Percentiles rank a stretch among this genome's conserved stretches.
Evolutionary conservation across 2,888 invertebrate species (phyloP).

Genomic region (Laspeyria flexula): DNA sequence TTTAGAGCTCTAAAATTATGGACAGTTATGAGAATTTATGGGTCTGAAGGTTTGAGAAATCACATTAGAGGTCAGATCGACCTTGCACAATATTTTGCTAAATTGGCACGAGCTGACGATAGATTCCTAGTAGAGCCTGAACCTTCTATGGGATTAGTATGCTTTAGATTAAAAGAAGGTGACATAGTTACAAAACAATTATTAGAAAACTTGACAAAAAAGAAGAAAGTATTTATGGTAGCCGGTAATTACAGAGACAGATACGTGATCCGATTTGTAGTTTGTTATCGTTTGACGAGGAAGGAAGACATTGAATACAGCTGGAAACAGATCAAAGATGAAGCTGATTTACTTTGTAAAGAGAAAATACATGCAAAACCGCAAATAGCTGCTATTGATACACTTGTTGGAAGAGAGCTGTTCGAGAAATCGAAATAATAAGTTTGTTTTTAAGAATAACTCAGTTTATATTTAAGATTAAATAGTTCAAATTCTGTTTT

Average conservation of each 20-base stretch:
- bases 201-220: constrained; percentile 89
- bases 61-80: constrained; percentile 91
- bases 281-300: constrained; percentile 91
- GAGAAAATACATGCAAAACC: constrained; percentile 61
- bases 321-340: constrained; percentile 88
- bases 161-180: constrained; percentile 93
- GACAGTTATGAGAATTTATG: constrained; percentile 95
- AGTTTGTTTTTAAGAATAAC: background rate
- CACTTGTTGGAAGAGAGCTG: constrained; percentile 60
- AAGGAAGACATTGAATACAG: constrained; percentile 91
- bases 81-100: constrained; percentile 92
- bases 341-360: constrained; percentile 72
- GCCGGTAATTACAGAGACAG: constrained; percentile 89
- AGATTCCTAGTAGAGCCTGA: constrained; percentile 93
- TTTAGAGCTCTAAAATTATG: constrained; percentile 97
- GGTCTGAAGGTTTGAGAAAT: constrained; percentile 91
- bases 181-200: constrained; percentile 90
- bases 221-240: constrained; percentile 93
- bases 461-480: background rate
- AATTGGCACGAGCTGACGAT: constrained; percentile 88
- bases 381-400: constrained; percentile 65
- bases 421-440: constrained; percentile 73
- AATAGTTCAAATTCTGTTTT: no score
- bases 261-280: constrained; percentile 92
- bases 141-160: constrained; percentile 93